Base-by-base conservation (phyloP, 2,888 invertebrate genomes). In the Brachypalpus laphriformis region DNA sequence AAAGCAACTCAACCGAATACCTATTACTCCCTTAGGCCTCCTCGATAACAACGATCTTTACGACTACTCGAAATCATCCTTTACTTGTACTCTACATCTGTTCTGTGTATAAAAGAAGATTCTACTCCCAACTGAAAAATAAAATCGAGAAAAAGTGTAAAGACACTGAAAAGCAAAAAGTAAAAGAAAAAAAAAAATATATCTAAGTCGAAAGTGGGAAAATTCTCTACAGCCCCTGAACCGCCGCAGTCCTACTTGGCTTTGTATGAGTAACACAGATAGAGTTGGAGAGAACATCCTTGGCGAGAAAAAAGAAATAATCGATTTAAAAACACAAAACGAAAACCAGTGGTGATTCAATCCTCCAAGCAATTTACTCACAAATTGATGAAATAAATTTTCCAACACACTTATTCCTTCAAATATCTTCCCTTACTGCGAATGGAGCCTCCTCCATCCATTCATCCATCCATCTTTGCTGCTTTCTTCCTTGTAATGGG, bases 311-410 rank as follows among this genome's bases (percentile, higher is more conserved):
- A n/a, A 65, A 80, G 28, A 75, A 77, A 59, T 76, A 86, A 86
- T 86, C 82, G 86, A 86, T 86, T 82, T 82, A 86, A 82, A 77
- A 76, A 77, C 56, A 85, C 61, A 65, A 72, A 82, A 82, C 71
- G 71, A 76, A 81, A 76, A 78, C 63, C 87, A 86, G 86, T 87
- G 85, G 87, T 86, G 87, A 87, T 88, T 87, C 87, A 89, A 89
- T 90, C 89, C 90, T 90, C 89, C 89, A 90, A 91, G 90, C 91
- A 91, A 91, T 91, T 91, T 91, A 90, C 90, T 91, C 90, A 88
- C 88, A 91, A 91, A 91, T 91, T 91, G 91, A 90, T 90, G 91
- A 91, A 90, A 91, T 91, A 91, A 89, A 91, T 91, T 91, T 91
- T 90, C 89, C 89, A 89, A 88, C 88, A 89, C 90, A 90, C 90